Base-by-base conservation (phyloP, 2,888 invertebrate genomes). In the Julus scanicus region DNA sequence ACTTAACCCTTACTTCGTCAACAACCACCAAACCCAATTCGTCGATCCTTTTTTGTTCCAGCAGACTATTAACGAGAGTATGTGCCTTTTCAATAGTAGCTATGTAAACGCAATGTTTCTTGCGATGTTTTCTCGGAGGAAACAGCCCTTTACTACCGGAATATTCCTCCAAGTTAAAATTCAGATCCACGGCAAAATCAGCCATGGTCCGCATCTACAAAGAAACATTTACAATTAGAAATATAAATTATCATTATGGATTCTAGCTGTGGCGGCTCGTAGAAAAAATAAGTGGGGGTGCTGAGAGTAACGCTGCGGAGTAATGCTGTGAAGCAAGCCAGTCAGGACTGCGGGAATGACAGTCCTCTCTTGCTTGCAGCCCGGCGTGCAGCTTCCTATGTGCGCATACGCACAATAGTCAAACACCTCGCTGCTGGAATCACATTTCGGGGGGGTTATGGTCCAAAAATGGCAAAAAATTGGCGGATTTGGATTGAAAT, bases 41-140 rank as follows among this genome's bases (percentile, higher is more conserved):
- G 83, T 95, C 93, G 13, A 97, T 93, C 89, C 97, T 93, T 15
- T 92, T 91, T 2, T 94, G 93, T 49, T 98, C 97, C 89, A 98
- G 95, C 44, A 99, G 93, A 92, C 96, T 96, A 91, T 97, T 95
- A 29, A 98, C 92, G 5, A 99, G 92, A 9, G 96, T 95, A 86
- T 96, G 94, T 4, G 96, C 98, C 92, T 87, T 99, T 99, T 99
- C 99, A 89, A 99, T 98, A 0, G 99, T 99, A 1, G 97, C 97
- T 84, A 99, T 94, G 91, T 95, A 99, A 84, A 99, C 94, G 57
- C 96, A 95, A 90, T 95, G 95, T 91, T 90, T 88, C 49, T 95
- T 94, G 15, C 96, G 93, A 89, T 96, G 95, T 91, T 95, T 95
- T 0, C 96, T 95, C 0, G 98, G 98, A 83, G 97, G 96, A 91